phyloP scores from a whole-genome alignment of 2,113 vertebrate genomes.

The Garra rufa region DNA sequence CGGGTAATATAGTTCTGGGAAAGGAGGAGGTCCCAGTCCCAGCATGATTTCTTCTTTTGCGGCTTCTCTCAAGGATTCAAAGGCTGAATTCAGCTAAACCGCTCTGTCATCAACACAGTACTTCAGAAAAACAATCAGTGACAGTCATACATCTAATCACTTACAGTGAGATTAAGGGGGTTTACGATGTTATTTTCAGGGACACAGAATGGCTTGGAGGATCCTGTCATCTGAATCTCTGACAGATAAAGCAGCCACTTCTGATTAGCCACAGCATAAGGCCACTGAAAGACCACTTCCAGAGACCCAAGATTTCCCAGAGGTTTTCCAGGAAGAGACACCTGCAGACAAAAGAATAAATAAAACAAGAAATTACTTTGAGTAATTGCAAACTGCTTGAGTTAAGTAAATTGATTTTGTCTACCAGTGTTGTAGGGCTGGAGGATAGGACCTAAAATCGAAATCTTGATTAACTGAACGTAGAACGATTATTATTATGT shows the following conservation, averaged over 20 bases:
- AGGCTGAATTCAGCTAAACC: background rate
- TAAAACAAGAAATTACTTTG: background rate
- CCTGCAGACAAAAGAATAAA: conserved; percentile 68
- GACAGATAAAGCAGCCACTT: conserved; percentile 93
- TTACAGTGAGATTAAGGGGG: conserved; percentile 81
- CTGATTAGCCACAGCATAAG: conserved; percentile 82
- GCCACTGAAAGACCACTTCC: conserved; percentile 87
- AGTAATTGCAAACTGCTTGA: background rate
- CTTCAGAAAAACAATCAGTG: background rate
- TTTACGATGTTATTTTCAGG: conserved; percentile 81
- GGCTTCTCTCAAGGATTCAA: conserved; percentile 3
- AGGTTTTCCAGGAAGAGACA: conserved; percentile 73
- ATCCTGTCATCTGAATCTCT: conserved; percentile 76
- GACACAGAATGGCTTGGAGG: conserved; percentile 70
- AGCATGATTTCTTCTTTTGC: background rate
- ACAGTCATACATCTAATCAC: background rate
- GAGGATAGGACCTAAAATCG: no score
- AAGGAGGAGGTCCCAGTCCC: conserved; percentile 20
- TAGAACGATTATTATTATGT: no score
- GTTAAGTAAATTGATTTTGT: background rate
- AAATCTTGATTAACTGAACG: no score
- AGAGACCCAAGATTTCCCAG: conserved; percentile 79
- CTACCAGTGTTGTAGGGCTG: no score
- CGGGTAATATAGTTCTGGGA: conserved; percentile 12
- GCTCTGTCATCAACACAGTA: background rate